A percentile compares a stretch with the other conserved stretches of the same genome.
Evolutionary conservation across 2,888 invertebrate genomes (phyloP).

Genomic region (Andrena hattorfiana): DNA sequence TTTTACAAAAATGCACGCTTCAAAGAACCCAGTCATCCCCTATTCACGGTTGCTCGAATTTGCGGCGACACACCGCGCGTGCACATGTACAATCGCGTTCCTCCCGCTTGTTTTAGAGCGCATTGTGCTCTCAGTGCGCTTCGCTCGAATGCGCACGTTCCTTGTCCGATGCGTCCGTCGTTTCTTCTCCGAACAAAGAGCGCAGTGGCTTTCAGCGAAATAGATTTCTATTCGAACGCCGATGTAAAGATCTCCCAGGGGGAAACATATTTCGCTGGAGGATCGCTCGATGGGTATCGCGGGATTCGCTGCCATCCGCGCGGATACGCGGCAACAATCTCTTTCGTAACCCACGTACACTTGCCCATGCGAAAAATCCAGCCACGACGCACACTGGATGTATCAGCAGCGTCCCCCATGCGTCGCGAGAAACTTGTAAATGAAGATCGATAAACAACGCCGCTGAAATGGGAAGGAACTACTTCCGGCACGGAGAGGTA

Average conservation of each 20-base stretch:
- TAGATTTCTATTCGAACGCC: conserved; percentile 28
- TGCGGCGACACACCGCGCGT: conserved; percentile 24
- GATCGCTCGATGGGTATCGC: neutral
- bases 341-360: neutral
- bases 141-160: conserved; percentile 25
- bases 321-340: neutral
- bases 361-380: too few species aligned
- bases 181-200: conserved; percentile 21
- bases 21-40: conserved; percentile 66
- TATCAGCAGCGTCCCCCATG: neutral
- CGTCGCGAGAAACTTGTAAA: conserved; percentile 33
- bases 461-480: conserved; percentile 25
- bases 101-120: conserved; percentile 35
- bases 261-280: neutral
- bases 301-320: neutral
- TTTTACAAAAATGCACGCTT: conserved; percentile 73
- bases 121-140: conserved; percentile 45
- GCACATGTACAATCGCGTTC: conserved; percentile 19
- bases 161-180: conserved; percentile 38
- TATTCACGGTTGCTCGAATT: conserved; percentile 69
- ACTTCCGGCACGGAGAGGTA: conserved; percentile 14
- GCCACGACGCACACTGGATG: too few species aligned
- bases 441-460: conserved; percentile 56
- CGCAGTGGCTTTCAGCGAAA: conserved; percentile 15
- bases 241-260: neutral